Percentiles rank a stretch among this genome's conserved stretches.
These are phyloP conservation scores for Gobio gobio DNA, from an alignment of 2,113 vertebrate genomes.

Conservation along the genomic window DNA sequence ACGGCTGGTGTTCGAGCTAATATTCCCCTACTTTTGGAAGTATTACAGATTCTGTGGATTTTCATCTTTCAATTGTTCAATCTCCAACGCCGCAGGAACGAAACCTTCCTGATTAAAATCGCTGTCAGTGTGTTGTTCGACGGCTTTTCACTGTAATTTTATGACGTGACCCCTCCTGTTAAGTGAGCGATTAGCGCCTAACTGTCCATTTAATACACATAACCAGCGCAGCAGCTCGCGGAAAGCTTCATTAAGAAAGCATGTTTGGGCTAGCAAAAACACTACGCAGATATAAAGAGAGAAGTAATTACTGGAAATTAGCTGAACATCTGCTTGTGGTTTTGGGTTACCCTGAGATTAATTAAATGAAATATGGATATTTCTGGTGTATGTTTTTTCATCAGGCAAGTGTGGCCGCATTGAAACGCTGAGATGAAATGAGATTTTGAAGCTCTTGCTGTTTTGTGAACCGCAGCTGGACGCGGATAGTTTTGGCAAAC, in stretches of 20 bases:
- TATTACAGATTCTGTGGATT: constrained; percentile 2
- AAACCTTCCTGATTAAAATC: constrained; percentile 25
- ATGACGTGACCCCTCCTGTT: constrained; percentile 15
- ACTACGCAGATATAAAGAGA: constrained; percentile 51
- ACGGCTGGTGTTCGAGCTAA: not conserved
- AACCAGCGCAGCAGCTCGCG: constrained; percentile 34
- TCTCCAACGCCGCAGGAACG: not conserved
- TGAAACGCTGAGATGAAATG: not conserved
- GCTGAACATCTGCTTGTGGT: constrained; percentile 57
- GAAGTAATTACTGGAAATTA: constrained; percentile 60
- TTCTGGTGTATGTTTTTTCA: constrained; percentile 35
- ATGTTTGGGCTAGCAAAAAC: constrained; percentile 38
- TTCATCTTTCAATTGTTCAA: constrained; percentile 4
- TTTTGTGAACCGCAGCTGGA: not conserved
- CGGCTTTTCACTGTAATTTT: constrained; percentile 11
- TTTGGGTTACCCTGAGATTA: constrained; percentile 56
- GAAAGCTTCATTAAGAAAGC: constrained; percentile 42
- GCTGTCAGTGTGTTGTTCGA: constrained; percentile 12
- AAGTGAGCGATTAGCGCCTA: constrained; percentile 28
- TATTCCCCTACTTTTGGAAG: not conserved
- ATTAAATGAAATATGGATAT: constrained; percentile 62
- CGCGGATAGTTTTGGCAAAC: not conserved
- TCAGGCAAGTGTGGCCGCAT: constrained; percentile 2
- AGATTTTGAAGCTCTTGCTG: constrained; percentile 20
- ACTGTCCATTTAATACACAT: constrained; percentile 53